Base-by-base conservation (phyloP, 1,140 invertebrate species). In the Batillaria attramentaria region DNA sequence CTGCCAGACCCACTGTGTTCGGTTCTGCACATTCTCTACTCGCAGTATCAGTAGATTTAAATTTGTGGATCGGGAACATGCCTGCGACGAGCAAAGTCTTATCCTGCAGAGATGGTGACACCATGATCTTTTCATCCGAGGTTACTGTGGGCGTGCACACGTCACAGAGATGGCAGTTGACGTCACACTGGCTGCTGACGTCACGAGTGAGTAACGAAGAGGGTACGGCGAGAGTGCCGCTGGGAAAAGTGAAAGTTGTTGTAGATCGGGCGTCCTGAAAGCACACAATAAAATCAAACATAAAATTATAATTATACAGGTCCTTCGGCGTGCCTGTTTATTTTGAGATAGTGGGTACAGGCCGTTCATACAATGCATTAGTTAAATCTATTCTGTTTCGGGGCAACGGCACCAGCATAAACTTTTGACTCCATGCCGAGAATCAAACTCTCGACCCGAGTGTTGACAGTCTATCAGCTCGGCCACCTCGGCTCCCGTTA, bases 1-100 rank as follows among this genome's bases (percentile, higher is more conserved):
- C 76, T 6, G 43, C 20, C 28, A 78, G 68, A 28, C 81, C 82
- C 54, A 54, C 66, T 16, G 54, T 18, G 28, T 82, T 81, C n/a
- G 72, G 28, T 18, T 39, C 28, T n/a, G 37, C 35, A 50, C 84
- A 85, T 35, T 75, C 73, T 10, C 41, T 39, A 8, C 24, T n/a
- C n/a, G n/a, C n/a, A n/a, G n/a, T n/a, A n/a, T n/a, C n/a, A n/a
- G n/a, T n/a, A n/a, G n/a, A n/a, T n/a, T n/a, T n/a, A n/a, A n/a
- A n/a, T n/a, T n/a, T n/a, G n/a, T n/a, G n/a, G n/a, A n/a, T 69
- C 37, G 84, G 83, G 31, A 85, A 81, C 5, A 82, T 42, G 1
- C 79, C 84, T 16, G 81, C 78, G 42, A 85, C 54, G 31, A 81
- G 24, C 10, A 82, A 33, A 31, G 79, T 78, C 0, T 65, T 79